Conservation (phyloP, 2,888 invertebrate genomes). For the Euspilapteryx auroguttella region DNA sequence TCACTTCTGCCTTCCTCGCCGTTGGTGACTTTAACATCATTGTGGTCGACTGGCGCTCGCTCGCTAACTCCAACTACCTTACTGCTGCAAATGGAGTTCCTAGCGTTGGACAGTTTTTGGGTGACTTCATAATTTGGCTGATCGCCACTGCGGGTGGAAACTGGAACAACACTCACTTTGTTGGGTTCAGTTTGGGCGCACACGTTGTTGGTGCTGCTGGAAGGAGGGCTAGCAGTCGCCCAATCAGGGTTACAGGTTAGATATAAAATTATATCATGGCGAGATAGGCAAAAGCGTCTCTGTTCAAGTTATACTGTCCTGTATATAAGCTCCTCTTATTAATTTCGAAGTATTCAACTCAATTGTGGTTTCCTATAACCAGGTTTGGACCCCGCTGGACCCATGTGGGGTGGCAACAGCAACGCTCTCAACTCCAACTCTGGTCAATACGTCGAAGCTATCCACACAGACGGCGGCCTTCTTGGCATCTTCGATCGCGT, state of each 20-base stretch:
- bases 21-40: constrained; percentile 31
- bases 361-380: too few species aligned
- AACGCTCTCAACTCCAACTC: constrained; percentile 7
- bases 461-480: constrained; percentile 13
- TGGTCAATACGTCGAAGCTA: constrained; percentile 18
- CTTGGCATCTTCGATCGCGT: constrained; percentile 28
- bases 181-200: constrained; percentile 50
- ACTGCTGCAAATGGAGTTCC: constrained; percentile 28
- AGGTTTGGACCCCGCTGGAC: constrained; percentile 27
- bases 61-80: constrained; percentile 19
- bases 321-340: too few species aligned
- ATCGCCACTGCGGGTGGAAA: constrained; percentile 28
- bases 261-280: neutral
- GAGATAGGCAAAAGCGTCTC: too few species aligned
- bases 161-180: constrained; percentile 35
- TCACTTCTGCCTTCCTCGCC: constrained; percentile 22
- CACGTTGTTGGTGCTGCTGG: constrained; percentile 41
- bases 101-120: constrained; percentile 27
- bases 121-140: constrained; percentile 39
- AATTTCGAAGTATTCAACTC: too few species aligned
- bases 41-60: constrained; percentile 33
- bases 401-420: constrained; percentile 19
- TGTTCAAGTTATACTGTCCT: too few species aligned
- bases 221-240: constrained; percentile 15
- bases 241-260: constrained; percentile 26